Base-by-base conservation (phyloP, 2,797 vertebrate genomes). In the Tragelaphus oryx region DNA sequence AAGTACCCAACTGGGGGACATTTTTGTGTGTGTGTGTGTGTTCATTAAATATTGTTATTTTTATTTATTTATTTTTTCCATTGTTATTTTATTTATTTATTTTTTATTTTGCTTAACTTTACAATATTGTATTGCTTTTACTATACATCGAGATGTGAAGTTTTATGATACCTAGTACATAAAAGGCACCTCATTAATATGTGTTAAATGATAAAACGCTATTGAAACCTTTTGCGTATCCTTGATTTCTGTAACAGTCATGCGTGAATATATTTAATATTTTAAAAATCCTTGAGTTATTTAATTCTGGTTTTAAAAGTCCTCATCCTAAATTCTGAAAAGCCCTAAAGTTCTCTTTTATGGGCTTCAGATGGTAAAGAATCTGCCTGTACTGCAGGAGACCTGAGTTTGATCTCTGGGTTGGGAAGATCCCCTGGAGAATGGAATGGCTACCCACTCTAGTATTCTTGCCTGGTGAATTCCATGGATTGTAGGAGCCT, bases 261-360 rank as follows among this genome's bases (percentile, higher is more conserved):
- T 81, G 24, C 60, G 6, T 75, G 17, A 22, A 44, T 76, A 33
- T 28, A 50, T 46, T 48, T 75, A 90, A 17, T 96, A 68, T 4
- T 94, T 76, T 1, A 41, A 75, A 87, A 82, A 52, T 37, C 33
- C 41, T 89, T 16, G 71, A 60, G 24, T 59, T 74, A 57, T 48
- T 89, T 81, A 89, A 62, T 33, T 65, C 17, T 89, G 18, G 37
- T 59, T 86, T 10, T 18, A 88, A 62, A 85, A 78, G 68, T 55
- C n/a, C n/a, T 68, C 71, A 87, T 78, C 57, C 65, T 60, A 81
- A 91, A 48, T 78, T 90, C 75, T 83, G 52, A 79, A 95, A 91
- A 33, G 13, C 50, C 48, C 28, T 83, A 3, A 87, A 81, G 28
- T 94, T 82, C 41, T 80, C 14, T 91, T 48, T 28, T 55, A 13